Conservation (phyloP, 92 coral and sea anemone species). For the Blastomussa wellsi region DNA sequence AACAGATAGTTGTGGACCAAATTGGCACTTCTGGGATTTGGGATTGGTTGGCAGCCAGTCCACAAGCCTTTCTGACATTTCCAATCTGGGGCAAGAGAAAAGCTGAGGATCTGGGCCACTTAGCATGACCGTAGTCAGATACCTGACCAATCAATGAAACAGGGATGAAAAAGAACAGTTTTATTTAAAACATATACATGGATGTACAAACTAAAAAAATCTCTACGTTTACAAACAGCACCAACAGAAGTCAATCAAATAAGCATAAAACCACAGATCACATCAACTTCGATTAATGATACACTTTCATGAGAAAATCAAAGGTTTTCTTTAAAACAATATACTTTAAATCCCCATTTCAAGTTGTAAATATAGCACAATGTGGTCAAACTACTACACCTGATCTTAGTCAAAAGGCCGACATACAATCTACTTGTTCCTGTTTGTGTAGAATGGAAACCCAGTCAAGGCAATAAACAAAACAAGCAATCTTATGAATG, state of each 20-base stretch:
- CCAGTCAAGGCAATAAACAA: too few species aligned
- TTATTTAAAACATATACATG: conserved; percentile 42
- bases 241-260: background rate
- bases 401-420: conserved; percentile 11
- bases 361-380: background rate
- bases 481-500: background rate
- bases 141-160: background rate
- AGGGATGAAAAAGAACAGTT: conserved; percentile 23
- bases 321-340: background rate
- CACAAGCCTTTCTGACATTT: too few species aligned
- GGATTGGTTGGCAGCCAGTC: too few species aligned
- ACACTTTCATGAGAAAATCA: background rate
- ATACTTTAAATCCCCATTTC: background rate
- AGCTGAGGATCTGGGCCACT: background rate
- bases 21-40: too few species aligned
- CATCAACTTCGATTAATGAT: background rate
- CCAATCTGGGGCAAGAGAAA: too few species aligned
- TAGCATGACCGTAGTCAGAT: background rate
- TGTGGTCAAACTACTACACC: background rate
- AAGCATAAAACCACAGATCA: background rate
- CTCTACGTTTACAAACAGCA: background rate
- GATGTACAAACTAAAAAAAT: conserved; percentile 45
- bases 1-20: too few species aligned
- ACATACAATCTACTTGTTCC: background rate
- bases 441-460: background rate